Evolutionary conservation across 1,140 invertebrate species (phyloP), one percentile per base, ranked within the genome.

Genomic region (Venturia canescens): DNA sequence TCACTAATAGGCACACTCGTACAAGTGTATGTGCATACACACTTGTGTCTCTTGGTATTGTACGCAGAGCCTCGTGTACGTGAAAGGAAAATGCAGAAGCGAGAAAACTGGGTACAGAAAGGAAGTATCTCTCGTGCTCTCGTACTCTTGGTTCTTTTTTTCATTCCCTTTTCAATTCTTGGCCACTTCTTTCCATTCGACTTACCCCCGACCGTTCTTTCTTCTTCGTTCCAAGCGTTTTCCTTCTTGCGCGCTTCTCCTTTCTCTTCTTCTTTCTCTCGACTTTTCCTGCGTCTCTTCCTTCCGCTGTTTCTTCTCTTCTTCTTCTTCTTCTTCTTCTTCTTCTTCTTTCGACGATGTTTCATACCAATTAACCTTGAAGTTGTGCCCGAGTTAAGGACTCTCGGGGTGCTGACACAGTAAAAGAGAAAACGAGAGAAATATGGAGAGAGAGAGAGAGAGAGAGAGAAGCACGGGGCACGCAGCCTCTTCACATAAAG

Each of bases 331-430:
- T 50, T 72, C 18, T 69, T 79, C 16, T 57, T 69, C 16, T n/a
- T 27, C 57, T 16, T 82, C 26, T 31, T 72, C 78, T 75, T 79
- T 53, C 16, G 60, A 50, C 60, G 29, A 79, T 71, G 78, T 87
- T 88, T 86, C 75, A 84, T 88, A 87, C 84, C 87, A 89, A 88
- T 89, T 88, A 88, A 89, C 83, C 87, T 87, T 87, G 86, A 86
- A 83, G 83, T 80, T 85, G 83, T 74, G 83, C 78, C 83, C 74
- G 78, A 83, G 78, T 79, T 82, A 81, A 84, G 82, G 80, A 86
- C 72, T 79, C 82, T 80, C 84, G 72, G 34, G 44, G 23, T 74
- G 71, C 26, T 23, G 4, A 3, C 3, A 31, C 66, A 69, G 29
- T 21, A 31, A 69, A n/a, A 31, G 29, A 29, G 29, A 31, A 18